Evolutionary conservation across 2,113 vertebrate genomes (phyloP).

Genomic region (Parotia lawesii): DNA sequence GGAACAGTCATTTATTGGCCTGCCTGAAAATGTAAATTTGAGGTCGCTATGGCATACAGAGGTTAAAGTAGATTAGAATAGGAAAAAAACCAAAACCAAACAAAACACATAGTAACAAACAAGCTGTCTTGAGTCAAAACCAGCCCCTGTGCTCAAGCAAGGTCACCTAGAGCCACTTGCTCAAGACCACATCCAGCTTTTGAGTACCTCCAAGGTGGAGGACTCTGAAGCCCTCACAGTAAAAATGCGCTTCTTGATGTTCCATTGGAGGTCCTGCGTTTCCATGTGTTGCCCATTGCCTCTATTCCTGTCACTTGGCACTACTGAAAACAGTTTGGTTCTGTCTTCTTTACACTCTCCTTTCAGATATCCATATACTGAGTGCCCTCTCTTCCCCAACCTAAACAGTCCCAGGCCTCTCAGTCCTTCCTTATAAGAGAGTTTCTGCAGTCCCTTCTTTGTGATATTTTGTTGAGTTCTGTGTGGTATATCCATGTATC

Average conservation of each 20-base stretch:
- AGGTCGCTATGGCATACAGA: background rate
- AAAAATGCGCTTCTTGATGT: background rate
- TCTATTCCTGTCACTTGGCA: background rate
- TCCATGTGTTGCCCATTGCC: background rate
- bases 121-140: background rate
- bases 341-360: background rate
- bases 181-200: background rate
- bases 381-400: fast-evolving
- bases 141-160: background rate
- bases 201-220: background rate
- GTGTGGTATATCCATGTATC: too few species aligned
- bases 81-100: background rate
- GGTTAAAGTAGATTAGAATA: background rate
- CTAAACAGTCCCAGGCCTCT: background rate
- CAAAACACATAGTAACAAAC: background rate
- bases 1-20: background rate
- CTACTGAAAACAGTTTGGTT: background rate
- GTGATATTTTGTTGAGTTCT: background rate
- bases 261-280: background rate
- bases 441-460: background rate
- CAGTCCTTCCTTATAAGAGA: background rate
- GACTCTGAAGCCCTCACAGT: background rate
- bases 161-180: background rate
- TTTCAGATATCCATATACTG: background rate
- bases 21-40: background rate